Base-by-base conservation (phyloP, 2,888 invertebrate species). In the Plutella xylostella region DNA sequence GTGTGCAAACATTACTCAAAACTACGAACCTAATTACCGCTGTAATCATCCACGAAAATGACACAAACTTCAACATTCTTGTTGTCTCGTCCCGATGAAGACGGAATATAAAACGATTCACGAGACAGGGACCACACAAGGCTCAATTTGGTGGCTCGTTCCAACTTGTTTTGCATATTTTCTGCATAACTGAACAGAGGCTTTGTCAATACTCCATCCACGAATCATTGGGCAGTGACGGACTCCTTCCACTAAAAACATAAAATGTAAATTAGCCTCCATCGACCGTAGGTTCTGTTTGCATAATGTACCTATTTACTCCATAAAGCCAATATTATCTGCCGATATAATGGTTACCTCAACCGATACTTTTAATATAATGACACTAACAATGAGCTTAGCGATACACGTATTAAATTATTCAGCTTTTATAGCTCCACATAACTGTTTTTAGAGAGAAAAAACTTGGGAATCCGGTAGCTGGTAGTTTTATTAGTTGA, bases 161-260 rank as follows among this genome's bases (percentile, higher is more conserved):
- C 60, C 58, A 56, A 65, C 59, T 70, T 58, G 63, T 64, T 78
- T 76, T 78, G 74, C 76, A 78, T 78, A 77, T 77, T 76, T 76
- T 72, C 70, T 72, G 71, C 74, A 76, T 76, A 72, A 73, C 68
- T 60, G 63, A 65, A 58, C 68, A 59, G 67, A 63, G 68, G 67
- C 68, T 75, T 78, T 75, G 77, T 78, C 78, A 80, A 80, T 78
- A 77, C 77, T 73, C 74, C 67, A 68, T 68, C 54, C 57, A 55
- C 65, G 65, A 68, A 55, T 70, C 69, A 71, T 70, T 70, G 68
- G 57, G 57, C 63, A 69, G 68, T 68, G 66, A 68, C 65, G 55
- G 53, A 52, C 48, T 45, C 57, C 55, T 54, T 59, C 55, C 59
- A 55, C 57, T 63, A 61, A 66, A 65, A 65, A 61, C 60, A 63